These are phyloP conservation scores for Onthophagus taurus DNA, from an alignment of 1,140 invertebrate species.

Conservation along the genomic window DNA sequence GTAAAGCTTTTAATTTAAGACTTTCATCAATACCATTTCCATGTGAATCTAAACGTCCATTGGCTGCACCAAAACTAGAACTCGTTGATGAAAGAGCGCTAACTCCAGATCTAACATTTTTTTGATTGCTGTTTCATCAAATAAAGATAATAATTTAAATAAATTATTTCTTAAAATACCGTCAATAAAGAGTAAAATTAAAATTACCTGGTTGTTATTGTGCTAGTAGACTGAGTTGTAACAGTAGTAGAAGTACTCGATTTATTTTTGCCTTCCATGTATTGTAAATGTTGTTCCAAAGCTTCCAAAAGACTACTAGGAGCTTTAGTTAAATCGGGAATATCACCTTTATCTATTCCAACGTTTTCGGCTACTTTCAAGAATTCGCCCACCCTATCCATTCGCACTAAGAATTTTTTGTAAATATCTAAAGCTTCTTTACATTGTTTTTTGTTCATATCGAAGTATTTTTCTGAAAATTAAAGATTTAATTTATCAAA, in stretches of 20 bases:
- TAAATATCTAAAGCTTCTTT: constrained; percentile 97
- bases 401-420: constrained; percentile 97
- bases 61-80: constrained; percentile 72
- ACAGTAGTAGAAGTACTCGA: constrained; percentile 74
- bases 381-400: constrained; percentile 98
- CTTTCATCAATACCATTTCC: constrained; percentile 76
- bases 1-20: constrained; percentile 75
- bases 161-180: constrained; percentile 18
- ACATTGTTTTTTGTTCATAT: constrained; percentile 99
- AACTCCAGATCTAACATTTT: constrained; percentile 82
- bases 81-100: constrained; percentile 82
- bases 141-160: constrained; percentile 1
- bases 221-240: constrained; percentile 52
- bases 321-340: constrained; percentile 98
- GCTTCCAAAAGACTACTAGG: constrained; percentile 96
- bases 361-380: constrained; percentile 96
- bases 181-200: constrained; percentile 14
- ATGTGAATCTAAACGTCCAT: constrained; percentile 55
- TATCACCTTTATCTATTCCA: constrained; percentile 97
- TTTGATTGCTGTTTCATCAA: constrained; percentile 56
- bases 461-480: constrained; percentile 89
- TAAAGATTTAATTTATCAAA: constrained; percentile 15
- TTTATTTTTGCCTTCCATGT: constrained; percentile 86
- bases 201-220: neutral
- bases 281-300: constrained; percentile 88